Base-by-base conservation (phyloP, 2,113 vertebrate species). In the Grantiella picta region DNA sequence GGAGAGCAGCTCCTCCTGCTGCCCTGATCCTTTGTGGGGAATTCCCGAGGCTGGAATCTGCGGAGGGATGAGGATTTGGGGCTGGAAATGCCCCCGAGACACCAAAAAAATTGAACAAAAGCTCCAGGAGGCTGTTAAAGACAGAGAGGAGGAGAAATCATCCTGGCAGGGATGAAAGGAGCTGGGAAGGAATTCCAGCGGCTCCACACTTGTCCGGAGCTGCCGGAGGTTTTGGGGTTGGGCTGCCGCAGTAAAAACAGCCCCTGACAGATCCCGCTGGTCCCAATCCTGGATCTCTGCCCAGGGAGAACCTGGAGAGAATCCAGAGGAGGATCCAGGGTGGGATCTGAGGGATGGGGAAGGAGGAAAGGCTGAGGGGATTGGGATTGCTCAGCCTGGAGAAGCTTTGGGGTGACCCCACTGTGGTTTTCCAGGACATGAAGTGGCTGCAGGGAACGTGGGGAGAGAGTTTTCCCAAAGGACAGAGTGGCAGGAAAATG, bases 41-140 rank as follows among this genome's bases (percentile, higher is more conserved):
- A 40, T 25, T 49, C 10, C 33, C 5, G 54, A 21, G 21, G 38
- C 47, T 47, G 85, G 50, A 33, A 61, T 6, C 12, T 2, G 9
- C 7, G 11, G 3, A 35, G 28, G 8, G 12, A n/a, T 18, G 56
- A 40, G 24, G 2, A 5, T 3, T 28, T 25, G 75, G 27, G 13
- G 11, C 17, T 63, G 52, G 42, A 52, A 53, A 38, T 15, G 54
- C 8, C 28, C 59, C 15, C 2, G 8, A 35, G 64, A 54, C 27
- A 9, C 38, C 38, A 38, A 38, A 38, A 38, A 69, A 7, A 1
- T 3, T 5, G 27, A 29, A 44, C 11, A 54, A 80, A 65, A 73
- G 9, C 36, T 13, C 7, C 0, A 0, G 84, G 38, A 71, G 13
- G 54, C n/a, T 0, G 0, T 15, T 27, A 6, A 19, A 24, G 7